Base-by-base conservation (phyloP, 2,888 invertebrate species). In the Agriotes lineatus region DNA sequence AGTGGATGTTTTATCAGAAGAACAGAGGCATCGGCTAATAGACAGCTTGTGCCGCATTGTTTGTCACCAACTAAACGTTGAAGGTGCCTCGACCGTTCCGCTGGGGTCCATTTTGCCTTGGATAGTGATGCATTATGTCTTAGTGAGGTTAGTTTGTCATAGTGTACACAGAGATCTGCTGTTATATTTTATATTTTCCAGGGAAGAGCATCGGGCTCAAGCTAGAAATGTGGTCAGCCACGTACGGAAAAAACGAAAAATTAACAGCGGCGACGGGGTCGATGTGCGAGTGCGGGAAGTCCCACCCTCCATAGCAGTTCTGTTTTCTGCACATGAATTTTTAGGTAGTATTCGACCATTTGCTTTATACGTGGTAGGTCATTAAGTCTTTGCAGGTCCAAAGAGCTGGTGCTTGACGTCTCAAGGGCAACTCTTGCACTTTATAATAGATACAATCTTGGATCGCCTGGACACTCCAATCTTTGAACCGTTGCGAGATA, bases 311-410 rank as follows among this genome's bases (percentile, higher is more conserved):
- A 85, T 96, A 56, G 88, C 91, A 84, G 86, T 95, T 68, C 85
- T 96, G 64, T 93, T 94, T 79, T 90, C 92, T 42, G 95, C 91
- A 1, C 96, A 96, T 82, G 95, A 96, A 76, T 93, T 93, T 80
- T 86, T 96, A 44, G 95, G 95, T 67, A 87, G 10, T n/a, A 25
- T 10, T 19, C 4, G 3, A 25, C 7, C 7, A n/a, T n/a, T n/a
- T n/a, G n/a, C n/a, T n/a, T n/a, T n/a, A n/a, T n/a, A n/a, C n/a
- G n/a, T n/a, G n/a, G n/a, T n/a, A n/a, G n/a, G n/a, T n/a, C n/a
- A n/a, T n/a, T n/a, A n/a, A 57, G 22, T 75, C 78, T 39, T 59
- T 60, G 45, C 12, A 67, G 90, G 90, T 76, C 89, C 90, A 0
- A 83, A 82, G 61, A 88, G 90, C 0, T 95, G 93, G 93, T 96